A percentile compares a stretch with the other conserved stretches of the same genome.
Conservation (phyloP, 2,797 vertebrate genomes). For the Parauchenoglanis ngamensis region DNA sequence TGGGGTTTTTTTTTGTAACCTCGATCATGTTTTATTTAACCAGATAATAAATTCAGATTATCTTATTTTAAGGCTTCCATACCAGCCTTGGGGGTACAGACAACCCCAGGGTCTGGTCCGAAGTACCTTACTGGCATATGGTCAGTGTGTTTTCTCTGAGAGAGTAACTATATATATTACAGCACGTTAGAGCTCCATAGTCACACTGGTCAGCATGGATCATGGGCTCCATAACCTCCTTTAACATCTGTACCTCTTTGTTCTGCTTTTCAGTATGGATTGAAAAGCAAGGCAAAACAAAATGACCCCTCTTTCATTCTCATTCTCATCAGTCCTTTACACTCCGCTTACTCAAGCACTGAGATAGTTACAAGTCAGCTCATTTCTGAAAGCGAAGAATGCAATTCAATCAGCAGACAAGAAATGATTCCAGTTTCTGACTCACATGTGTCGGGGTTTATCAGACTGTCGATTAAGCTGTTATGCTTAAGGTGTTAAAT, state of each 20-base stretch:
- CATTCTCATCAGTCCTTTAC: constrained; percentile 66
- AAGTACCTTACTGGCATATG: neutral
- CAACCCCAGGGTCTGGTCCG: neutral
- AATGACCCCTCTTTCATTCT: constrained; percentile 59
- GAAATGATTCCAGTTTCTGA: constrained; percentile 70
- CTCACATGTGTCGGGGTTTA: constrained; percentile 57
- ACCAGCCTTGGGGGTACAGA: neutral
- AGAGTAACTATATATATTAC: neutral
- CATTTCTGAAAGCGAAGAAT: constrained; percentile 67
- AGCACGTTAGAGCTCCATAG: neutral
- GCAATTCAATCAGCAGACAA: constrained; percentile 69
- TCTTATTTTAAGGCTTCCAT: neutral
- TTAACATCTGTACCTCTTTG: neutral
- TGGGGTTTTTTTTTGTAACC: neutral
- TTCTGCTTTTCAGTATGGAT: neutral
- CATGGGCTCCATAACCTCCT: constrained; percentile 6
- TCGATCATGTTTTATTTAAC: neutral
- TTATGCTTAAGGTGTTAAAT: constrained; percentile 61
- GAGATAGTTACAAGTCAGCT: constrained; percentile 71
- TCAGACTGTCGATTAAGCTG: constrained; percentile 67
- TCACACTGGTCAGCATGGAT: constrained; percentile 9
- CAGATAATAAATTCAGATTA: neutral
- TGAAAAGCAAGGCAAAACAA: neutral
- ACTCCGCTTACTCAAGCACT: constrained; percentile 61
- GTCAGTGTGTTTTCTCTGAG: neutral